Evolutionary conservation across 2,888 invertebrate species (phyloP).

Genomic region (Philonicus albiceps): DNA sequence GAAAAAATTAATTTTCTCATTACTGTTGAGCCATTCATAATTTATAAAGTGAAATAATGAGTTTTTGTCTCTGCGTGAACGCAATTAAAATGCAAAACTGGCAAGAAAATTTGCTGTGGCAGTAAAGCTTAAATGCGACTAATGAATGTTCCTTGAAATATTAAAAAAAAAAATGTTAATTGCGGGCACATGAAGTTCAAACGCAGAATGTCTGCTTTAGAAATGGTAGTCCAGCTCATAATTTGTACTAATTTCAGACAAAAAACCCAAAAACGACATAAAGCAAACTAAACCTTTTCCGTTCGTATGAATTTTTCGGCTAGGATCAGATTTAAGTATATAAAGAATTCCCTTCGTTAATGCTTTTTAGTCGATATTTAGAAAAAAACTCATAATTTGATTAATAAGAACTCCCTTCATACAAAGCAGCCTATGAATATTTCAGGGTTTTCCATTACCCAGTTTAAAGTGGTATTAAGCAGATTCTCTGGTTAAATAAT

Average conservation of each 20-base stretch:
- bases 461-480: neutral
- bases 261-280: neutral
- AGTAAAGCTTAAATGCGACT: neutral
- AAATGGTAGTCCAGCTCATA: neutral
- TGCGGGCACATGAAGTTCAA: neutral
- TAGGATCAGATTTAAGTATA: neutral
- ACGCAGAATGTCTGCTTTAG: neutral
- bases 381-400: neutral
- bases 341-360: neutral
- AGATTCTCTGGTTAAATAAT: neutral
- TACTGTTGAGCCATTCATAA: slow-evolving; percentile 19
- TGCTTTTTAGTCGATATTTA: neutral
- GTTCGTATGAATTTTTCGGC: neutral
- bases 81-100: slow-evolving; percentile 29
- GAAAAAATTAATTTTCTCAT: slow-evolving; percentile 19
- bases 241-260: neutral
- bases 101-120: slow-evolving; percentile 15
- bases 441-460: neutral
- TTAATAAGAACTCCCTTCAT: neutral
- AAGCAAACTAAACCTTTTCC: neutral
- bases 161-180: neutral
- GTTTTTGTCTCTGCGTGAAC: slow-evolving; percentile 22
- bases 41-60: slow-evolving; percentile 24
- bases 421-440: neutral
- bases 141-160: neutral